Conservation (phyloP, 2,888 invertebrate genomes). For the Drosophila fungiperda region DNA sequence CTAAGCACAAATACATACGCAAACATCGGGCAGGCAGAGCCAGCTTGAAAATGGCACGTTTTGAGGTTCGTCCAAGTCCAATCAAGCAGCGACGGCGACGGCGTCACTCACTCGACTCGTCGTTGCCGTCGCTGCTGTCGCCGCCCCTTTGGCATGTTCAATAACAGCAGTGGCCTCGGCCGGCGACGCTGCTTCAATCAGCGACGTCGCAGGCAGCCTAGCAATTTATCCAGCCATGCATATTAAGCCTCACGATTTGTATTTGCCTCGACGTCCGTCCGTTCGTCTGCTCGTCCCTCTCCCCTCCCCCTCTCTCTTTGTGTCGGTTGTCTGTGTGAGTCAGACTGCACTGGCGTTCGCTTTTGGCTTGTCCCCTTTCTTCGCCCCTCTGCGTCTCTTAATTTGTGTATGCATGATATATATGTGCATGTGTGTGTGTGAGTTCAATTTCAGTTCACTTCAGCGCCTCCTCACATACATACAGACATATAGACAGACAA, state of each 20-base stretch:
- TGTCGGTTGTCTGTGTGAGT: slow-evolving; percentile 8
- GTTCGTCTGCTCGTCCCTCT: slow-evolving; percentile 33
- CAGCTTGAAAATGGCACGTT: slow-evolving; percentile 80
- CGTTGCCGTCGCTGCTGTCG: slow-evolving; percentile 34
- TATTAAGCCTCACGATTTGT: slow-evolving; percentile 82
- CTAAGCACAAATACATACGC: slow-evolving; percentile 11
- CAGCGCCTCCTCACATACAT: slow-evolving; percentile 15
- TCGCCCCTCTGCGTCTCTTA: slow-evolving; percentile 10
- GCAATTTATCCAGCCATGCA: slow-evolving; percentile 82
- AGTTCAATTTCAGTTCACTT: slow-evolving; percentile 75
- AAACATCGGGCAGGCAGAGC: slow-evolving; percentile 54
- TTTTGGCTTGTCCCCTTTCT: not conserved
- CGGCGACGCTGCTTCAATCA: slow-evolving; percentile 60
- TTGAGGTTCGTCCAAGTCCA: slow-evolving; percentile 78
- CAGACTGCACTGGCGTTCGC: not conserved
- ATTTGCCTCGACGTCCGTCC: slow-evolving; percentile 58
- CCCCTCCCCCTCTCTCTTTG: not conserved
- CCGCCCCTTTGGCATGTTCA: slow-evolving; percentile 42
- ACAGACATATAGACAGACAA: not conserved
- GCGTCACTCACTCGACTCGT: slow-evolving; percentile 17
- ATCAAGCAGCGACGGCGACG: slow-evolving; percentile 61
- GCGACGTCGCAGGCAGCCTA: slow-evolving; percentile 65
- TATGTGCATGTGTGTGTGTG: slow-evolving; percentile 31
- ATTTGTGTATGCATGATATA: slow-evolving; percentile 11
- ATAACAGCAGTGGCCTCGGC: slow-evolving; percentile 51